Evolutionary conservation across 2,888 invertebrate genomes (phyloP), one percentile per base, ranked within the genome.

Genomic region (Tetranychus truncatus): DNA sequence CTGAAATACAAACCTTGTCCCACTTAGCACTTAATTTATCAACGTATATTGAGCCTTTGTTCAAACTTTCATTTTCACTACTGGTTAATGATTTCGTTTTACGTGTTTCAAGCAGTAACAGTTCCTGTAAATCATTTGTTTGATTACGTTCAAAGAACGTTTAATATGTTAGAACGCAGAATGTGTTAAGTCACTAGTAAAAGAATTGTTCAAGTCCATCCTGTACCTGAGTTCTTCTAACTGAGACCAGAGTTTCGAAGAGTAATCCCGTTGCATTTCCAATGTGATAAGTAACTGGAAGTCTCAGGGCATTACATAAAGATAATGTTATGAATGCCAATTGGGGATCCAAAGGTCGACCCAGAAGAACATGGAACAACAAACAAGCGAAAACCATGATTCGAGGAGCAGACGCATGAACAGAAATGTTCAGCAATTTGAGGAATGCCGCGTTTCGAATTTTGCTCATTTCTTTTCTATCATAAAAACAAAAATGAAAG

Each of bases 221-320:
- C 20, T 34, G 15, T 45, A 84, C 85, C 83, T 86, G 87, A 46
- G 92, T 83, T 73, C 92, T 86, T 76, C 85, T 85, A 74, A 90
- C 87, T 11, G 91, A 89, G 74, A 92, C 89, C 34, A 86, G 83
- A 0, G 88, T 88, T 84, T 92, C 92, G 0, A 91, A 89, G 66
- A 89, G 85, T 84, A 89, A 89, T 4, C 89, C 88, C 78, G 92
- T 88, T 71, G 90, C 89, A 79, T 89, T 55, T 9, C 55, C 55
- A 7, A 95, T 90, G 83, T 91, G 91, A 18, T 92, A 88, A 0
- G 91, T 91, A 75, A 81, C 79, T 9, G 91, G 89, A 80, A 89
- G 88, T 45, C 91, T 86, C 77, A 95, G 84, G 75, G 91, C 89
- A 80, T 91, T 92, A 84, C 91, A 95, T 82, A 93, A 89, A 9